These are phyloP conservation scores for Meloidogyne chitwoodi DNA, from an alignment of 1,140 invertebrate genomes.

Conservation along the genomic window DNA sequence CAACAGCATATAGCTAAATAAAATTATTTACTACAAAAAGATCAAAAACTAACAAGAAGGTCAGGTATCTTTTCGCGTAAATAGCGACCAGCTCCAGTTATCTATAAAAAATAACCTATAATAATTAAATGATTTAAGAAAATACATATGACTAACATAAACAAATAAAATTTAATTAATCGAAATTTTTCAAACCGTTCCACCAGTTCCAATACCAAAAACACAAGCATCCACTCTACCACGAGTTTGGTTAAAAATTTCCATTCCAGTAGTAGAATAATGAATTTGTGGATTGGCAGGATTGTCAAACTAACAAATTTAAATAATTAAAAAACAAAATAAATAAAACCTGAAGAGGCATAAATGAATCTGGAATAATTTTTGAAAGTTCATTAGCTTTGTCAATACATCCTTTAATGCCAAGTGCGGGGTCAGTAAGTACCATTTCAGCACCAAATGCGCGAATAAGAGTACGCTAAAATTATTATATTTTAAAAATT, in stretches of 20 bases:
- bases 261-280: constrained; percentile 56
- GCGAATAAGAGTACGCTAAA: constrained; percentile 53
- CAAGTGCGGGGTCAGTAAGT: constrained; percentile 47
- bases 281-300: constrained; percentile 54
- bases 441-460: constrained; percentile 55
- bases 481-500: constrained; percentile 12
- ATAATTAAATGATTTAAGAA: neutral
- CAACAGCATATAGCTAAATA: constrained; percentile 51
- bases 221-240: constrained; percentile 54
- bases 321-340: neutral
- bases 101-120: constrained; percentile 21
- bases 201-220: constrained; percentile 57
- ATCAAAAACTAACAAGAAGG: constrained; percentile 29
- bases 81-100: constrained; percentile 52
- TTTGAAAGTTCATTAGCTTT: constrained; percentile 47
- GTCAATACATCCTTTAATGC: constrained; percentile 53
- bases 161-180: neutral
- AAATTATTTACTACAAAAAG: neutral
- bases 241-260: constrained; percentile 56
- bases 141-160: neutral
- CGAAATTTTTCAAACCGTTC: constrained; percentile 24
- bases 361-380: constrained; percentile 49
- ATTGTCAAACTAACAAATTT: constrained; percentile 51
- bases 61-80: constrained; percentile 49
- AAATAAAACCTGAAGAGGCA: constrained; percentile 39